Evolutionary conservation across 2,797 vertebrate species (phyloP).

Genomic region (Euphonia xanthogaster): DNA sequence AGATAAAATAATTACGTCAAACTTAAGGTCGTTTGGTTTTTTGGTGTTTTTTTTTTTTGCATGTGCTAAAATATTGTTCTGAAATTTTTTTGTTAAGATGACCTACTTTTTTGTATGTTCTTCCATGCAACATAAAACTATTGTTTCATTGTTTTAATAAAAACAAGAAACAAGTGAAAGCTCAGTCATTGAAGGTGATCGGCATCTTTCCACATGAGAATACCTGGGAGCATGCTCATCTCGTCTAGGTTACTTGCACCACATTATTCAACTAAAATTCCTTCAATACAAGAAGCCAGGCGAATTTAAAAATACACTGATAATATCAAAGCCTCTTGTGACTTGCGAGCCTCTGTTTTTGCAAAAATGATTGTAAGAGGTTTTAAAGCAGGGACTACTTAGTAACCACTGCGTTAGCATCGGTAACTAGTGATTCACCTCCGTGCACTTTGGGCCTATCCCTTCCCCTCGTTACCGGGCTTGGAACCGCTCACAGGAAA

Average conservation of each 20-base stretch:
- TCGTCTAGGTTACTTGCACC: not conserved
- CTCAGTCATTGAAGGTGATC: not conserved
- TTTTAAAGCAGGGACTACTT: not conserved
- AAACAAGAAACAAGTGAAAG: not conserved
- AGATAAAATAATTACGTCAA: not conserved
- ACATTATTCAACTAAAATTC: not conserved
- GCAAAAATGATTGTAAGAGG: not conserved
- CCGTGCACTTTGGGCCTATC: not conserved
- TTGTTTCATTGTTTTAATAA: not conserved
- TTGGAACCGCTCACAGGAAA: not conserved
- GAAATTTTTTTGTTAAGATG: not conserved
- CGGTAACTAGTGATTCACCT: not conserved
- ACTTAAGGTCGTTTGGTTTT: not conserved
- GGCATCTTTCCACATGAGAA: not conserved
- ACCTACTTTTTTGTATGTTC: not conserved
- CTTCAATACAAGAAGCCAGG: not conserved
- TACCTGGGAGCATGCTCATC: not conserved
- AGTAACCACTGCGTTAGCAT: not conserved
- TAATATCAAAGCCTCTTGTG: not conserved
- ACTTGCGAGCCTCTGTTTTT: not conserved
- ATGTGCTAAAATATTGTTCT: not conserved
- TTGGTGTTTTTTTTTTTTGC: not conserved
- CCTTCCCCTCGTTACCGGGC: not conserved
- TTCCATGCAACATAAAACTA: not conserved
- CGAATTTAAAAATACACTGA: not conserved